Conservation (phyloP, 1,140 invertebrate species). For the Drosophila tristis region DNA sequence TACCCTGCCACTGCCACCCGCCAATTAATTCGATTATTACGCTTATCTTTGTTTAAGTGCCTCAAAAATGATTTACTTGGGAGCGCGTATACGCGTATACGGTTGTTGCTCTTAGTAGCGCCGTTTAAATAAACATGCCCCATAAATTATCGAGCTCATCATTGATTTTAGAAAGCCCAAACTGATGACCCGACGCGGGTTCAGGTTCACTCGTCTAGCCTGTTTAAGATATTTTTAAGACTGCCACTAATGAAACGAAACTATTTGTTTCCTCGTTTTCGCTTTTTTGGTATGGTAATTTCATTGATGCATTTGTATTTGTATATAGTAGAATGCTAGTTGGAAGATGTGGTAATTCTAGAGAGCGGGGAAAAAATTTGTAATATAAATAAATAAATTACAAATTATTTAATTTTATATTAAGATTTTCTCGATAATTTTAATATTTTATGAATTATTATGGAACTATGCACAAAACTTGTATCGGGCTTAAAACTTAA, state of each 20-base stretch:
- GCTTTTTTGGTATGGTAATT: slow-evolving; percentile 24
- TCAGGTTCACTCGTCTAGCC: slow-evolving; percentile 35
- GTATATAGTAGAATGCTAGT: slow-evolving; percentile 20
- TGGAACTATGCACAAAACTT: too few relatives aligned
- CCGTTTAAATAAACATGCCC: slow-evolving; percentile 56
- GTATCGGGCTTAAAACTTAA: too few relatives aligned
- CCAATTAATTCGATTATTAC: slow-evolving; percentile 72
- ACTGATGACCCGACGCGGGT: slow-evolving; percentile 42
- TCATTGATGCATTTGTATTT: slow-evolving; percentile 33
- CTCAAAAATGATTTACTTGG: slow-evolving; percentile 69
- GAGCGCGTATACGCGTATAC: slow-evolving; percentile 53
- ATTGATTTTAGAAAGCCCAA: slow-evolving; percentile 54
- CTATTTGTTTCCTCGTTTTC: slow-evolving; percentile 50
- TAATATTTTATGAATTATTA: too few relatives aligned
- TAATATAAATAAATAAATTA: too few relatives aligned
- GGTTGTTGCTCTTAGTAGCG: slow-evolving; percentile 56
- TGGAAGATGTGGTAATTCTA: slow-evolving; percentile 2
- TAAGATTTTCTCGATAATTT: too few relatives aligned
- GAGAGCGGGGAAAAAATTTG: background rate
- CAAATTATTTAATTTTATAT: too few relatives aligned
- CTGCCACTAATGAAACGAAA: slow-evolving; percentile 45
- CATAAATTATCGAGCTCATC: slow-evolving; percentile 59
- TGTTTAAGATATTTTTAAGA: slow-evolving; percentile 30
- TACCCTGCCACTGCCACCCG: slow-evolving; percentile 30
- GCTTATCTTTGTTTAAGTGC: slow-evolving; percentile 57